These are phyloP conservation scores for Zoanthus gigantus DNA, from an alignment of 92 coral and sea anemone genomes.

Conservation along the genomic window DNA sequence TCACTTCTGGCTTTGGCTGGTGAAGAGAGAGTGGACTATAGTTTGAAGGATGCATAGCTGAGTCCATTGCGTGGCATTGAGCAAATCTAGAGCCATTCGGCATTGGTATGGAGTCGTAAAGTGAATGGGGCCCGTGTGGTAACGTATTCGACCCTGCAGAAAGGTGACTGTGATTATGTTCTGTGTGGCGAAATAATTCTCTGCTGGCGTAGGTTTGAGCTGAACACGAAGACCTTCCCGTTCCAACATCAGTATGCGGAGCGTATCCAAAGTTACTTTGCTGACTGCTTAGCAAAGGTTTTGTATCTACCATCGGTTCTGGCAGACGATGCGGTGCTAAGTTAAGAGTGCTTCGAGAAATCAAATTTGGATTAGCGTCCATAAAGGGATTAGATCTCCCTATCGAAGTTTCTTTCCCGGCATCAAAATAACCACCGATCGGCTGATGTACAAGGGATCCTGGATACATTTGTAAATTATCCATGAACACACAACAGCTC, in stretches of 20 bases:
- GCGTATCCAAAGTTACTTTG: slow-evolving; percentile 68
- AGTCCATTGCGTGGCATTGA: slow-evolving; percentile 72
- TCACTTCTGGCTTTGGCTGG: slow-evolving; percentile 85
- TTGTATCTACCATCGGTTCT: slow-evolving; percentile 76
- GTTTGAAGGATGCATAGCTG: slow-evolving; percentile 60
- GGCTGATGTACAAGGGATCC: slow-evolving; percentile 71
- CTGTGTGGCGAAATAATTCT: slow-evolving; percentile 64
- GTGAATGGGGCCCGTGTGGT: slow-evolving; percentile 72
- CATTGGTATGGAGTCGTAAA: slow-evolving; percentile 78
- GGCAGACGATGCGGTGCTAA: slow-evolving; percentile 78
- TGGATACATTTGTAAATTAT: slow-evolving; percentile 66
- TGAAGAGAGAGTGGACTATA: slow-evolving; percentile 82
- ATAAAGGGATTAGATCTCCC: slow-evolving; percentile 71
- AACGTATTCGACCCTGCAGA: slow-evolving; percentile 64
- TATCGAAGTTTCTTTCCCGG: slow-evolving; percentile 79
- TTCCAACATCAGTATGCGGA: slow-evolving; percentile 77
- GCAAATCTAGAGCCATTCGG: slow-evolving; percentile 69
- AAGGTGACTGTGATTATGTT: slow-evolving; percentile 57
- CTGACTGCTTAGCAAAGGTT: slow-evolving; percentile 72
- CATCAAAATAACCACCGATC: slow-evolving; percentile 76
- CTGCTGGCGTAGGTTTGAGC: slow-evolving; percentile 66
- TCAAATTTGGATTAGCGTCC: slow-evolving; percentile 78
- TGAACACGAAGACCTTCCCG: slow-evolving; percentile 69
- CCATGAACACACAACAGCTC: slow-evolving; percentile 62
- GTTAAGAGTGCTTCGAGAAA: slow-evolving; percentile 79